phyloP scores from a whole-genome alignment of 2,797 vertebrate species.

The Anguilla marmorata region DNA sequence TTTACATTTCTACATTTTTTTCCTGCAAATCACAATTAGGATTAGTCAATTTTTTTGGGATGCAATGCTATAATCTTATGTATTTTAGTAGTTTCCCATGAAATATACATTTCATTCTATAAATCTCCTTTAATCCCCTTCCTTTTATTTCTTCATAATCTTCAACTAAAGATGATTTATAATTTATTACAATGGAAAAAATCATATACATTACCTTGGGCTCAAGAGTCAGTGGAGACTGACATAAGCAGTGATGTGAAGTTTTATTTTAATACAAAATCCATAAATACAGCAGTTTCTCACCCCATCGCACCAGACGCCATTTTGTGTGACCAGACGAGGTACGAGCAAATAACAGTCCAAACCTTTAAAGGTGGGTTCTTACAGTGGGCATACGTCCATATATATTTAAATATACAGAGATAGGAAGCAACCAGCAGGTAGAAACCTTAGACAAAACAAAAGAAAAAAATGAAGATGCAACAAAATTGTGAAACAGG shows the following conservation, averaged over 20 bases:
- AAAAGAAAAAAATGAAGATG: background rate
- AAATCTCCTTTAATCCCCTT: too few relatives aligned
- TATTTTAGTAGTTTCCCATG: too few relatives aligned
- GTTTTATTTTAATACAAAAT: conserved; percentile 19
- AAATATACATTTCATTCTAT: too few relatives aligned
- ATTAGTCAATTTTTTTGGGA: too few relatives aligned
- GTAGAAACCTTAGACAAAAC: background rate
- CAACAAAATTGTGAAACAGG: background rate
- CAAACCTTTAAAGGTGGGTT: background rate
- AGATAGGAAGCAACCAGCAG: background rate
- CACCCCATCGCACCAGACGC: background rate
- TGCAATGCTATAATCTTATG: too few relatives aligned
- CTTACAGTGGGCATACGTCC: background rate
- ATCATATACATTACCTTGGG: background rate
- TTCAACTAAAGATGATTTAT: too few relatives aligned
- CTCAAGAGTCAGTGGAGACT: background rate
- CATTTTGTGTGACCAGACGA: background rate
- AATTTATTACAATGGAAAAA: background rate
- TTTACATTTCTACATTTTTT: too few relatives aligned
- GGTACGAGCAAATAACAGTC: background rate
- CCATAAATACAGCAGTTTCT: conserved; percentile 19
- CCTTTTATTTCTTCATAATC: too few relatives aligned
- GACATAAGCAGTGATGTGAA: background rate
- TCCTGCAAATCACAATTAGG: too few relatives aligned
- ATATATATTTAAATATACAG: background rate